Percentiles rank a stretch among this genome's conserved stretches.
Evolutionary conservation across 2,797 vertebrate genomes (phyloP).

Genomic region (Falco peregrinus): DNA sequence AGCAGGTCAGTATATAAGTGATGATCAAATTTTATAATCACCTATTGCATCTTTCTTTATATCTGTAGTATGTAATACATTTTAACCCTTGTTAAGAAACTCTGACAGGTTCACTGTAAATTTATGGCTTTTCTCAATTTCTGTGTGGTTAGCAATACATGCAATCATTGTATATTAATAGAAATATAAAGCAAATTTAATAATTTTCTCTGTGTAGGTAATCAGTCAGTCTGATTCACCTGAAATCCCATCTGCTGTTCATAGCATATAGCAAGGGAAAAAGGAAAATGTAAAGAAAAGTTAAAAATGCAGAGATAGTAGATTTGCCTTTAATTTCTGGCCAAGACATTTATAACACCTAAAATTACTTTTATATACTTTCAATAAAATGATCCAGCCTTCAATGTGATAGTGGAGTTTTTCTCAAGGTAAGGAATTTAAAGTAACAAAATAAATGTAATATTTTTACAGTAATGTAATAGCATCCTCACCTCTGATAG

Average conservation of each 20-base stretch:
- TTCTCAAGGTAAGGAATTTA: not conserved
- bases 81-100: not conserved
- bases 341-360: not conserved
- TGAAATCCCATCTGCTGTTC: not conserved
- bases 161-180: not conserved
- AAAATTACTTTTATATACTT: not conserved
- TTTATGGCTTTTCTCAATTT: not conserved
- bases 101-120: not conserved
- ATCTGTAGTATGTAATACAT: not conserved
- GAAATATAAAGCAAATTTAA: not conserved
- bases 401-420: not conserved
- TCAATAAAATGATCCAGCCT: not conserved
- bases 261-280: not conserved
- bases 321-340: not conserved
- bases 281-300: not conserved
- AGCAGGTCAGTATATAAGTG: not conserved
- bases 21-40: not conserved
- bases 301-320: not conserved
- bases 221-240: not conserved
- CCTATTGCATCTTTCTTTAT: not conserved
- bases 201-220: not conserved
- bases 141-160: not conserved
- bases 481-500: rapidly evolving
- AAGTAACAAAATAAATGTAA: not conserved
- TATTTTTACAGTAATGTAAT: not conserved